Evolutionary conservation across 2,797 vertebrate species (phyloP).

Genomic region (Pipistrellus nathusii): DNA sequence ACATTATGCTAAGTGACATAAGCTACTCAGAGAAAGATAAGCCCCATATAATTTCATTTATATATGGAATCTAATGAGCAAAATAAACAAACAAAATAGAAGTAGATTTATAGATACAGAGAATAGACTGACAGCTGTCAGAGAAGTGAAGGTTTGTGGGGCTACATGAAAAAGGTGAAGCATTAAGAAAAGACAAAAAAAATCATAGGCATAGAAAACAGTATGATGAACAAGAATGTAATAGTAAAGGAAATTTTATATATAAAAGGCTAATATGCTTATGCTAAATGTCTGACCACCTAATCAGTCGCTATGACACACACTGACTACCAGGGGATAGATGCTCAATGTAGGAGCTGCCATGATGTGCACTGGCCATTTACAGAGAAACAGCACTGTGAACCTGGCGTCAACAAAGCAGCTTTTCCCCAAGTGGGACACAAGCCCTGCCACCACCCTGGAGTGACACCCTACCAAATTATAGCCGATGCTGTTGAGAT

Average conservation of each 20-base stretch:
- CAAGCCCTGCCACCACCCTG: too few relatives aligned
- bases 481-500: accelerated
- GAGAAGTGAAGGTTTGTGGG: not conserved
- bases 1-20: not conserved
- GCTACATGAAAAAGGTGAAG: not conserved
- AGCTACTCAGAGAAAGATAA: not conserved
- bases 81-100: not conserved
- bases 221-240: not conserved
- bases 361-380: too few relatives aligned
- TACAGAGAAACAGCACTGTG: too few relatives aligned
- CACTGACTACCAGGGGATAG: too few relatives aligned
- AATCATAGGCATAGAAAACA: not conserved
- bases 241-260: not conserved
- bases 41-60: not conserved
- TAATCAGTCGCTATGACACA: too few relatives aligned
- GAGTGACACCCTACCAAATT: too few relatives aligned
- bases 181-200: not conserved
- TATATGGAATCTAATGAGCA: not conserved
- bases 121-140: not conserved
- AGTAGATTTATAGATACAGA: not conserved
- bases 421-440: too few relatives aligned
- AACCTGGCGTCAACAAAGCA: too few relatives aligned
- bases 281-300: too few relatives aligned
- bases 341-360: too few relatives aligned
- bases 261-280: too few relatives aligned